Evolutionary conservation across 1,140 invertebrate species (phyloP).

Genomic region (Trachymyrmex cornetzi): DNA sequence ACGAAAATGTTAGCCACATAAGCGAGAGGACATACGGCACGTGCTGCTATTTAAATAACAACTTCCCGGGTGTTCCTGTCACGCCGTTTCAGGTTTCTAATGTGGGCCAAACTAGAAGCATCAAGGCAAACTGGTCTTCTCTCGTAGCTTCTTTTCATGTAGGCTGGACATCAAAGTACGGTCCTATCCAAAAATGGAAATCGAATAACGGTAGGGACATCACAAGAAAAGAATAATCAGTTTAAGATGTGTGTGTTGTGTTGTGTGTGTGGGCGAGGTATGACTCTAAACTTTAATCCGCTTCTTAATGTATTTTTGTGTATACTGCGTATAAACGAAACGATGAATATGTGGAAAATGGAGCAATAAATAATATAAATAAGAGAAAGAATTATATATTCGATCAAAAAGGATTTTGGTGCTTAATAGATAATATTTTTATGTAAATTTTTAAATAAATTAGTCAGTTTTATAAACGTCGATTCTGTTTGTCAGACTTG

Average conservation of each 20-base stretch:
- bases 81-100: conserved; percentile 45
- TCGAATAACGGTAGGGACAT: not conserved
- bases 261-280: not conserved
- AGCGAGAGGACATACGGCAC: conserved; percentile 67
- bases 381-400: no score
- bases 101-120: conserved; percentile 68
- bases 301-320: not conserved
- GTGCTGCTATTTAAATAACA: conserved; percentile 68
- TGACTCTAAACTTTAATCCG: not conserved
- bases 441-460: no score
- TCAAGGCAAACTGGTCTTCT: conserved; percentile 29
- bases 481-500: no score
- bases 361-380: no score
- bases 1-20: not conserved
- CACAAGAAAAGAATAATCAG: not conserved
- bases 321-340: not conserved
- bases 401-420: no score
- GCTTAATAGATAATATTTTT: no score
- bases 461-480: no score
- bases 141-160: not conserved
- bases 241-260: no score
- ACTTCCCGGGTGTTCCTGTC: conserved; percentile 54
- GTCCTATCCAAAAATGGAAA: conserved; percentile 10
- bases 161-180: not conserved
- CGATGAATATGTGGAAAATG: no score